Evolutionary conservation across 2,797 vertebrate genomes (phyloP), one percentile per base, ranked within the genome.

Genomic region (Sebastes iracundus): DNA sequence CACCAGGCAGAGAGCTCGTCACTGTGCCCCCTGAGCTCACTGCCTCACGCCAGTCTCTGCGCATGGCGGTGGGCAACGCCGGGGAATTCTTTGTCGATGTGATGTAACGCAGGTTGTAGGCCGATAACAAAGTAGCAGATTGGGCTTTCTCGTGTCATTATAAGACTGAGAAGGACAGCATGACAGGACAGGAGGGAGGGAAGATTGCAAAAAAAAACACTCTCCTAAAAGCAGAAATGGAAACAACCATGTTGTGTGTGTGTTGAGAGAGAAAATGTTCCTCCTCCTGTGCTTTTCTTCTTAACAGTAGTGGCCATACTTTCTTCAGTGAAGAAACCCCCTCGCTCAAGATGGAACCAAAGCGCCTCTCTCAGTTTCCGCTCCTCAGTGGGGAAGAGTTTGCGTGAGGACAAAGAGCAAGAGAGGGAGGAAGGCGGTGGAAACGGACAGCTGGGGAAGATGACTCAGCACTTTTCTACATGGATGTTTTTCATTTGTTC

Each of bases 21-120:
- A 96, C 97, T 0, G 97, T 98, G 92, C 98, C 98, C 88, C 97
- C 98, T 0, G 98, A 99, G 97, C 97, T 99, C 92, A 98, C 97
- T 5, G 98, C 96, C 87, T 99, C 98, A 79, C 98, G 98, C 92
- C 98, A 99, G 95, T 99, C 99, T 81, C 97, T 99, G 95, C 97
- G 97, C 94, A 97, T 98, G 96, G 98, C 98, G 22, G 98, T 99
- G 95, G 98, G 98, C 91, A 99, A 98, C 85, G 97, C 98, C 62
- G 99, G 99, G 94, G 98, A 99, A 95, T 99, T 99, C 95, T 99
- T 99, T 92, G 98, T 99, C 72, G 98, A 99, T 94, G 98, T 99
- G 93, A 99, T 99, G 99, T 99, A 97, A 98, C 63, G 6, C 25
- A 32, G 67, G 71, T 75, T 67, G 13, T 59, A 35, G 69, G 85